Base-by-base conservation (phyloP, 2,888 invertebrate genomes). In the Ennomos erosarius region DNA sequence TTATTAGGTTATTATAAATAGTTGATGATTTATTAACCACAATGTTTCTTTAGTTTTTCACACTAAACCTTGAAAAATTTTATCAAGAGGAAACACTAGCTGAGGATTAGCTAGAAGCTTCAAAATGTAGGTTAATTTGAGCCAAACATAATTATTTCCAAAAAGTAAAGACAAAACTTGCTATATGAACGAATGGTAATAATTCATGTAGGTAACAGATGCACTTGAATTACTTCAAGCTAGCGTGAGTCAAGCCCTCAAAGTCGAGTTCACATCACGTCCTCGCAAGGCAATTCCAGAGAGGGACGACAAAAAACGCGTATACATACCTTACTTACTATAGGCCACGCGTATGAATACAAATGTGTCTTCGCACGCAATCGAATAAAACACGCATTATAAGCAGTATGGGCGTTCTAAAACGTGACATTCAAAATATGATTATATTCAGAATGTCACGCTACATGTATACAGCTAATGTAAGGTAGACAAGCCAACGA, bases 211-310 rank as follows among this genome's bases (percentile, higher is more conserved):
- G n/a, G n/a, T n/a, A 39, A 16, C 11, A 39, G 40, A 26, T 40
- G 45, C 50, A 46, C 9, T 46, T 0, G 34, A 49, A 34, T 12
- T 40, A 51, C n/a, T n/a, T n/a, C n/a, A n/a, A n/a, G 34, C 48
- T 36, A 51, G 16, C 48, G 46, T 65, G 71, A 76, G 71, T 74
- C 67, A 68, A 69, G 49, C 57, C 57, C 64, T 10, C 16, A 9
- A 34, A 64, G 64, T 64, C 66, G 70, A 78, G 82, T 83, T 84
- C 85, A 77, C 81, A 79, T 87, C 90, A 90, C 89, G 88, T 89
- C 76, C 76, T 50, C 77, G 74, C 83, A 80, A 85, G 82, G 85
- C 81, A 75, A 88, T 88, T 88, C 89, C 80, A 72, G 80, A 76
- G 77, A 85, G 81, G 74, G 75, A 78, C 83, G 82, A 85, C 85